Evolutionary conservation across 2,797 vertebrate genomes (phyloP), one percentile per base, ranked within the genome.

Genomic region (Paramormyrops hopkinsi): DNA sequence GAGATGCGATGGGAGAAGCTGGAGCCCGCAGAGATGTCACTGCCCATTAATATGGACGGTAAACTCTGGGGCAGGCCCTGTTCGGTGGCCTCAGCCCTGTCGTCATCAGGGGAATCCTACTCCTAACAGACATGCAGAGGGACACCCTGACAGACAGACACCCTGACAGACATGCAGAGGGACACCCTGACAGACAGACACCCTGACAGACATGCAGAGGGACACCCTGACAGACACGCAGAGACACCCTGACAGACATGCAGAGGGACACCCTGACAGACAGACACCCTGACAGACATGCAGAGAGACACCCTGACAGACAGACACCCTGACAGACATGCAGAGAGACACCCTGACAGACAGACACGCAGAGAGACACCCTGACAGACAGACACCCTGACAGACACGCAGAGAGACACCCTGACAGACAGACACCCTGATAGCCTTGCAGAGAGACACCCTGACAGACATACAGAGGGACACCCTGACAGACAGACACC

Each of bases 1-100:
- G 91, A 94, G 22, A 94, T 97, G 87, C 93, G 22, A 79, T 97
- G 97, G 97, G 92, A 96, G 56, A 97, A 96, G 89, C 79, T 96
- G 44, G 94, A 92, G 9, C 95, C 96, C 0, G 93, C 95, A 22
- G 90, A 94, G 25, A 93, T 94, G 0, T 90, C 93, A 1, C 93
- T 97, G 48, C 94, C 95, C 2, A 89, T 95, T 88, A 95, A 93
- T 91, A 96, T 95, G 92, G 93, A 95, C 3, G 96, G 97, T 97
- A 92, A 93, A 92, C 84, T 2, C 2, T 5, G 46, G 29, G 44
- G 14, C 37, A 8, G 56, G 2, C 0, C 17, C 17, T n/a, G 41
- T 44, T 59, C 2, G 2, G 19, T 33, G 17, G 12, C 17, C 22
- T 54, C 53, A 51, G 14, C 56, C 56, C 56, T 25, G 56, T 22